phyloP scores from a whole-genome alignment of 2,797 vertebrate genomes.

The Gymnoscopelus microlampas region DNA sequence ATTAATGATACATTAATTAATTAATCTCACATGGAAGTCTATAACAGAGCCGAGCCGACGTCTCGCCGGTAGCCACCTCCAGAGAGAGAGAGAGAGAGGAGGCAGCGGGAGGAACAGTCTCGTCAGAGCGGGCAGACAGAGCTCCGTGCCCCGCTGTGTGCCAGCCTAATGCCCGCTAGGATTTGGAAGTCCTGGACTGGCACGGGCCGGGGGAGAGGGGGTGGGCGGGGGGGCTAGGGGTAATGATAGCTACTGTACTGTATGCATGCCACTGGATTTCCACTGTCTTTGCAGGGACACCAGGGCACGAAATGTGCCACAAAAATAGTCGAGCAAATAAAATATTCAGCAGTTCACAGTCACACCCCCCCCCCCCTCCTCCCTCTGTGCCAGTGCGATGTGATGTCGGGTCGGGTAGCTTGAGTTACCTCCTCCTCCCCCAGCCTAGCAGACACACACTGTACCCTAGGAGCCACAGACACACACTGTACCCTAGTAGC shows the following conservation, averaged over 20 bases:
- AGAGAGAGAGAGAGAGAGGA: background rate
- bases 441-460: constrained; percentile 25
- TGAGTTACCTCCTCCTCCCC: constrained; percentile 61
- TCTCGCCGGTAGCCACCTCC: constrained; percentile 39
- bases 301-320: constrained; percentile 39
- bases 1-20: constrained; percentile 51
- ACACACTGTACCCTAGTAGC: constrained; percentile 25
- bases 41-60: constrained; percentile 31
- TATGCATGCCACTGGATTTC: constrained; percentile 24
- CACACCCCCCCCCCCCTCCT: constrained; percentile 35
- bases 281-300: constrained; percentile 24
- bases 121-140: constrained; percentile 53
- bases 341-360: constrained; percentile 64
- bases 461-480: no score
- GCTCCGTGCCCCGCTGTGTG: constrained; percentile 74
- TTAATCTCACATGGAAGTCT: constrained; percentile 67
- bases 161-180: constrained; percentile 77
- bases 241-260: constrained; percentile 3
- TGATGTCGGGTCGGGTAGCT: constrained; percentile 53
- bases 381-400: constrained; percentile 58
- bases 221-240: background rate
- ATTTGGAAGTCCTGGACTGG: constrained; percentile 72
- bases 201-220: constrained; percentile 66
- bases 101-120: constrained; percentile 13
- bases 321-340: constrained; percentile 59